Evolutionary conservation across 92 coral and sea anemone genomes (phyloP).

Genomic region (Zoanthus solanderi): DNA sequence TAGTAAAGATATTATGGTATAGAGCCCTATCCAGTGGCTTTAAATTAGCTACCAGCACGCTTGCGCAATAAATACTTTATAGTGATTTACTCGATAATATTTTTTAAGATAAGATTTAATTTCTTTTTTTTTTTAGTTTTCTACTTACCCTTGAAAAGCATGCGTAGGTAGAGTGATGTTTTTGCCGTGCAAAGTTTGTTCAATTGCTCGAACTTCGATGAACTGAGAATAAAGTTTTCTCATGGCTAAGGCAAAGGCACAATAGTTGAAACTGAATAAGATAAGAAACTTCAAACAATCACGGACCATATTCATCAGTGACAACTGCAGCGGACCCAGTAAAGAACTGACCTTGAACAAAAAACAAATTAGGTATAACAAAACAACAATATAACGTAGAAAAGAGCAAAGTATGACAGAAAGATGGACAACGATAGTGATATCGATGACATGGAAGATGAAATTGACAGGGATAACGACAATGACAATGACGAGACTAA

Average conservation of each 20-base stretch:
- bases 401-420: too few relatives aligned
- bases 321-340: constrained; percentile 47
- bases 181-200: background rate
- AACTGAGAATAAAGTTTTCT: constrained; percentile 38
- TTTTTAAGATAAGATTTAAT: background rate
- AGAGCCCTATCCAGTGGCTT: too few relatives aligned
- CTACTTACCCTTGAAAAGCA: constrained; percentile 5
- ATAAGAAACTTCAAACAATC: constrained; percentile 43
- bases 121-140: background rate
- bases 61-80: background rate
- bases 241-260: constrained; percentile 30
- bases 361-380: background rate
- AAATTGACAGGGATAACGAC: too few relatives aligned
- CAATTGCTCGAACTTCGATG: background rate
- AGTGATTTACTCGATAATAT: background rate
- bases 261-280: constrained; percentile 28
- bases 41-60: too few relatives aligned
- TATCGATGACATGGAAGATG: background rate
- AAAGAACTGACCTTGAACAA: constrained; percentile 7
- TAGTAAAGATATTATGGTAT: too few relatives aligned
- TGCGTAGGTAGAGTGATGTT: background rate
- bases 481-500: too few relatives aligned
- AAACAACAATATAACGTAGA: background rate
- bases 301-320: constrained; percentile 33
- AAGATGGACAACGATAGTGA: background rate